Evolutionary conservation across 1,140 invertebrate genomes (phyloP).

Genomic region (Drosophila sturtevanti): DNA sequence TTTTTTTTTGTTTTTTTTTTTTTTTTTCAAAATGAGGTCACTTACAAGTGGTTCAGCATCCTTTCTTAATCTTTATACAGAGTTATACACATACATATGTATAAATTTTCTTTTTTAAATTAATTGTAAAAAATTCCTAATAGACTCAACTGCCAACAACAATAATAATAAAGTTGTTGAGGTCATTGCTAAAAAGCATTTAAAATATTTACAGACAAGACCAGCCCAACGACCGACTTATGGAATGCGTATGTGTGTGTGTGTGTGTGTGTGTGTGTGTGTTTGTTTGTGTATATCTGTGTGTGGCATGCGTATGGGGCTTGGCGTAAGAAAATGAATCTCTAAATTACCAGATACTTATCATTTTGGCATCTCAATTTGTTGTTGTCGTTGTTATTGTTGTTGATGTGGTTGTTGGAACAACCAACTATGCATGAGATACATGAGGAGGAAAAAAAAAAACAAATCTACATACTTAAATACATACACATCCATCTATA

Average conservation of each 20-base stretch:
- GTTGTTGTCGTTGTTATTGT: slow-evolving; percentile 13
- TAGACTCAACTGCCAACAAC: slow-evolving; percentile 28
- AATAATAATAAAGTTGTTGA: slow-evolving; percentile 44
- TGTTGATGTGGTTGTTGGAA: too few relatives aligned
- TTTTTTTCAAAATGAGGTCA: not conserved
- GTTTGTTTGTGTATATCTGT: slow-evolving; percentile 8
- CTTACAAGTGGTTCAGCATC: too few relatives aligned
- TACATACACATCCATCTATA: not conserved
- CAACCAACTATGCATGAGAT: not conserved
- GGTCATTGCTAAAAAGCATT: slow-evolving; percentile 61
- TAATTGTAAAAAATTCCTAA: slow-evolving; percentile 11
- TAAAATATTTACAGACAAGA: slow-evolving; percentile 8
- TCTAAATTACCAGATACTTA: slow-evolving; percentile 18
- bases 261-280: slow-evolving; percentile 1
- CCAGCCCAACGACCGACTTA: not conserved
- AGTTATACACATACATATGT: too few relatives aligned
- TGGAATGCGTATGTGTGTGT: not conserved
- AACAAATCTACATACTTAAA: slow-evolving; percentile 2
- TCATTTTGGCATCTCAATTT: slow-evolving; percentile 4
- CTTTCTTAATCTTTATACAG: too few relatives aligned
- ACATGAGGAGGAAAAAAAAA: not conserved
- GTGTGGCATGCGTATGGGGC: slow-evolving; percentile 12
- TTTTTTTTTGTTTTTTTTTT: not conserved
- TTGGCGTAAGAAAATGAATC: slow-evolving; percentile 7
- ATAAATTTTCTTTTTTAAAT: too few relatives aligned